Evolutionary conservation across 2,888 invertebrate species (phyloP).

Genomic region (Vesta saturnalis): DNA sequence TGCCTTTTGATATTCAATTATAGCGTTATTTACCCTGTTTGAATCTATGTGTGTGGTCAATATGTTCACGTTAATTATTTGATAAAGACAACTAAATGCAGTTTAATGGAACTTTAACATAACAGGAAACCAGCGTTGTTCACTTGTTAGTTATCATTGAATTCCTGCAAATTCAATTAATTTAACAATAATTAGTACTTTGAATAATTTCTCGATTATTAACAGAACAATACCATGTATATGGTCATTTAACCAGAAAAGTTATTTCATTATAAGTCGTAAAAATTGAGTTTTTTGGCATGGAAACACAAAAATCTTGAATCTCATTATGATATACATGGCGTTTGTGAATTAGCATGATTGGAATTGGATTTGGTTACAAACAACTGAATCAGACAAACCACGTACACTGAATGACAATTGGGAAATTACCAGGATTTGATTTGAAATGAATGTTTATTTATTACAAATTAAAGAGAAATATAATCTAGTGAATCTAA

Average conservation of each 20-base stretch:
- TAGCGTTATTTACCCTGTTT: too few relatives aligned
- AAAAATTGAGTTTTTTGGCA: too few relatives aligned
- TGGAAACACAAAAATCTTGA: too few relatives aligned
- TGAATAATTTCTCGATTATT: slow-evolving; percentile 24
- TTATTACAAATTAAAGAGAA: too few relatives aligned
- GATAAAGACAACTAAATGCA: slow-evolving; percentile 15
- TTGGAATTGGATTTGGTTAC: background rate
- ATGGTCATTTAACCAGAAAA: background rate
- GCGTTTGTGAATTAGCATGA: too few relatives aligned
- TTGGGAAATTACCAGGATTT: slow-evolving; percentile 8
- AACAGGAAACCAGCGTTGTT: slow-evolving; percentile 19
- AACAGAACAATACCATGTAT: slow-evolving; percentile 1
- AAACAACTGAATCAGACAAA: background rate
- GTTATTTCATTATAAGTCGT: background rate
- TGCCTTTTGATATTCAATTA: too few relatives aligned
- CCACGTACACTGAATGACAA: slow-evolving; percentile 8
- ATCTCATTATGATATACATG: too few relatives aligned
- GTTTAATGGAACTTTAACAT: slow-evolving; percentile 12
- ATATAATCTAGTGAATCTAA: too few relatives aligned
- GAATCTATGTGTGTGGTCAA: too few relatives aligned
- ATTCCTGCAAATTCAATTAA: slow-evolving; percentile 24
- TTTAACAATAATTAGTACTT: slow-evolving; percentile 25
- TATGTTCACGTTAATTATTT: slow-evolving; percentile 23
- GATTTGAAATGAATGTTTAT: slow-evolving; percentile 1
- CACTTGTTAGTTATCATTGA: slow-evolving; percentile 15